Conservation (phyloP, 2,113 vertebrate species). For the Myocastor coypus region DNA sequence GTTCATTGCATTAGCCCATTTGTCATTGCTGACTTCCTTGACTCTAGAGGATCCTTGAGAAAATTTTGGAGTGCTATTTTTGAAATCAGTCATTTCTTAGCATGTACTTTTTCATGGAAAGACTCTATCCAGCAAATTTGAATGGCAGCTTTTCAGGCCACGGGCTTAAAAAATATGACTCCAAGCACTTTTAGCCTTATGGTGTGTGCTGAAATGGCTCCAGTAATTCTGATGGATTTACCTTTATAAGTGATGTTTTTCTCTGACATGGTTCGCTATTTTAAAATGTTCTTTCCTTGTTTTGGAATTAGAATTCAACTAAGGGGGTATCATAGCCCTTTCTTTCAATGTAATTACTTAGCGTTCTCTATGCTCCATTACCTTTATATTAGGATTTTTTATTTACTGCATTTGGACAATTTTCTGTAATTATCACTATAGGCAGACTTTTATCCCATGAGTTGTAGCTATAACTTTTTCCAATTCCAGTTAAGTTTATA, state of each 20-base stretch:
- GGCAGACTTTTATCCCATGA: background rate
- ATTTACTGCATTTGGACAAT: background rate
- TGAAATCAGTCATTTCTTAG: background rate
- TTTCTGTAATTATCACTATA: background rate
- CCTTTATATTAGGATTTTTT: background rate
- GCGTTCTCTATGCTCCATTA: background rate
- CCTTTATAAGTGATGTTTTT: background rate
- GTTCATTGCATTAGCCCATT: background rate
- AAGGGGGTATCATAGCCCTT: background rate
- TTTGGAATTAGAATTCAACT: background rate
- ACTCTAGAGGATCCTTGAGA: background rate
- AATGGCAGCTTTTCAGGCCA: background rate
- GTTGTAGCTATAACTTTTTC: background rate
- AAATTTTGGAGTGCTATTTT: background rate
- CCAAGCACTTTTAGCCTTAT: background rate
- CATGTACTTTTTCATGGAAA: background rate
- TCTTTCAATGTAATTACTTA: background rate
- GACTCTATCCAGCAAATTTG: background rate
- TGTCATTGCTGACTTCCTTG: background rate
- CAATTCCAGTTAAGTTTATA: background rate
- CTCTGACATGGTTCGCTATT: background rate
- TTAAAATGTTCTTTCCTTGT: background rate
- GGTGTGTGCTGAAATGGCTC: background rate
- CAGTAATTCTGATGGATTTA: background rate
- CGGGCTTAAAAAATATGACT: background rate